phyloP scores from a whole-genome alignment of 1,140 invertebrate genomes.

The Aphaenogaster floridana region DNA sequence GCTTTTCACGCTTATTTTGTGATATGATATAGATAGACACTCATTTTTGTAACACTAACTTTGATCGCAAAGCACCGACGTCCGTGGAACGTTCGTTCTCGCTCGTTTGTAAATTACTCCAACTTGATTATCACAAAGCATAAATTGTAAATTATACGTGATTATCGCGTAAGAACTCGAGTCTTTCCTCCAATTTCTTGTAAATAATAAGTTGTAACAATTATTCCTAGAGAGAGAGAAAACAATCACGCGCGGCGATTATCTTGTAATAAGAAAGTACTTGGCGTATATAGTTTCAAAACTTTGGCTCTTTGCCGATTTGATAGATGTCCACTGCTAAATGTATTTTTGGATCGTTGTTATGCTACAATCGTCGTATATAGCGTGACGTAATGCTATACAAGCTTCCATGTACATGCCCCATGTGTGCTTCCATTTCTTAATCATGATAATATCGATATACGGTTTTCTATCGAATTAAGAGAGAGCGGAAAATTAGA shows the following conservation, averaged over 20 bases:
- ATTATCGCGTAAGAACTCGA: neutral
- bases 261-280: slow-evolving; percentile 22
- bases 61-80: slow-evolving; percentile 43
- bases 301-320: slow-evolving; percentile 27
- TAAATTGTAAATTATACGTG: neutral
- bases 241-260: neutral
- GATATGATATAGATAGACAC: slow-evolving; percentile 68
- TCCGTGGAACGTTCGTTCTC: slow-evolving; percentile 37
- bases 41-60: slow-evolving; percentile 31
- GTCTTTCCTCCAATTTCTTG: slow-evolving; percentile 29
- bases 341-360: slow-evolving; percentile 41
- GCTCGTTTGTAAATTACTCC: slow-evolving; percentile 27
- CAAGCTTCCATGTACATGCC: slow-evolving; percentile 36
- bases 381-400: neutral
- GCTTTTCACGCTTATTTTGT: slow-evolving; percentile 57
- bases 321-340: slow-evolving; percentile 1
- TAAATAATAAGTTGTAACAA: slow-evolving; percentile 22
- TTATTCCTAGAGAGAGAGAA: neutral
- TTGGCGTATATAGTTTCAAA: slow-evolving; percentile 17
- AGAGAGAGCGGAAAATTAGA: neutral
- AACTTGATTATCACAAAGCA: slow-evolving; percentile 4
- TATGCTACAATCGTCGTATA: slow-evolving; percentile 3
- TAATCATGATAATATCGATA: neutral
- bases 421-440: slow-evolving; percentile 62
- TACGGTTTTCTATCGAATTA: neutral